A percentile compares a stretch with the other conserved stretches of the same genome.
Conservation (phyloP, 2,113 vertebrate genomes). For the Caranx melampygus region DNA sequence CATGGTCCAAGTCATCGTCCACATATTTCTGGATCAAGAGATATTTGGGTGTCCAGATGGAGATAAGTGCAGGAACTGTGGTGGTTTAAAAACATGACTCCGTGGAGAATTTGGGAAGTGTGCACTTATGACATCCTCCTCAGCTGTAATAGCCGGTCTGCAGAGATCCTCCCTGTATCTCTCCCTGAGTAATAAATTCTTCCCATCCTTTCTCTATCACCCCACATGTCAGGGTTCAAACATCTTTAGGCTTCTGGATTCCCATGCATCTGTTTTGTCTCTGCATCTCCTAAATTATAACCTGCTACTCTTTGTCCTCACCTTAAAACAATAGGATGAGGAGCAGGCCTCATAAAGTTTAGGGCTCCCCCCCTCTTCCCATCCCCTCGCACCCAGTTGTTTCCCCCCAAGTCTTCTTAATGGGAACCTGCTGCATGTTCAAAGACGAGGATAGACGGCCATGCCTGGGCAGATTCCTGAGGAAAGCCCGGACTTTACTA, state of each 20-base stretch:
- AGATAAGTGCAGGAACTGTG: neutral
- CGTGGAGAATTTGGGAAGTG: constrained; percentile 10
- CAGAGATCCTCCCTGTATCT: constrained; percentile 19
- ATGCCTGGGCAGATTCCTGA: constrained; percentile 63
- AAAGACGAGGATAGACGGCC: constrained; percentile 65
- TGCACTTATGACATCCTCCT: constrained; percentile 3
- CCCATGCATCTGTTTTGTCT: constrained; percentile 61
- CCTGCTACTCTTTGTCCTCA: constrained; percentile 33
- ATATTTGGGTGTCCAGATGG: neutral
- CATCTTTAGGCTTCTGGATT: constrained; percentile 47
- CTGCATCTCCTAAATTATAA: constrained; percentile 41
- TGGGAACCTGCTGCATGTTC: constrained; percentile 76
- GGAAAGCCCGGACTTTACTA: constrained; percentile 74
- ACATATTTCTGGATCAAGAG: constrained; percentile 1
- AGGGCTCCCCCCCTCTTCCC: constrained; percentile 5
- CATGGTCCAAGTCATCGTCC: neutral
- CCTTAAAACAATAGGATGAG: constrained; percentile 68
- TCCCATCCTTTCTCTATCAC: constrained; percentile 27
- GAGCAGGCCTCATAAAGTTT: constrained; percentile 57
- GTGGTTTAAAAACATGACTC: neutral
- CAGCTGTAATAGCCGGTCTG: constrained; percentile 16
- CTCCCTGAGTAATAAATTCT: constrained; percentile 28
- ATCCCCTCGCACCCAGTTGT: constrained; percentile 24
- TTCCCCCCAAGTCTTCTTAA: constrained; percentile 61
- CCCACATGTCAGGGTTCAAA: constrained; percentile 57